Evolutionary conservation across 2,888 invertebrate genomes (phyloP).

Genomic region (Melanotus villosus): DNA sequence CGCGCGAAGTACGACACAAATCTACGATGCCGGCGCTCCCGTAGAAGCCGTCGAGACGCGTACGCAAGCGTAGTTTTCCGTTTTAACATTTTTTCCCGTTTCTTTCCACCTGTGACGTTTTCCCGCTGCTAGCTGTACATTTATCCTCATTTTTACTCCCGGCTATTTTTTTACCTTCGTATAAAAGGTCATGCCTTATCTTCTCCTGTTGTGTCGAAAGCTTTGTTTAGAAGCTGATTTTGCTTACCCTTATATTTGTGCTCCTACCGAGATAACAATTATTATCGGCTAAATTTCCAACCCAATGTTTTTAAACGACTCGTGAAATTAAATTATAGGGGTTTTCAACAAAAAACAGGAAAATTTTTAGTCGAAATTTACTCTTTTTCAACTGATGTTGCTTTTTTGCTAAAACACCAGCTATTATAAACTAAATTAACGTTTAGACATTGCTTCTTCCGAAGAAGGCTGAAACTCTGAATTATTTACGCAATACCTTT

Average conservation of each 20-base stretch:
- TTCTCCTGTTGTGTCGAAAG: background rate
- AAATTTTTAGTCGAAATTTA: too few relatives aligned
- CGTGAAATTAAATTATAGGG: background rate
- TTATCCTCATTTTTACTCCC: background rate
- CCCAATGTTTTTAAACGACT: background rate
- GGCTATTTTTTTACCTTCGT: too few relatives aligned
- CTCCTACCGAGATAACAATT: background rate
- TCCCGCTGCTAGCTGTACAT: background rate
- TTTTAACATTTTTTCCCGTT: constrained; percentile 22
- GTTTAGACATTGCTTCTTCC: too few relatives aligned
- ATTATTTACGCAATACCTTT: too few relatives aligned
- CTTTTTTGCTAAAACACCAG: too few relatives aligned
- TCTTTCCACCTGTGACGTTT: background rate
- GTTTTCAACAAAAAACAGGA: background rate
- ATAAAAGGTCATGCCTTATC: background rate
- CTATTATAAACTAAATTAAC: too few relatives aligned
- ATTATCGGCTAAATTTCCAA: background rate
- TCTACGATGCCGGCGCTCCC: constrained; percentile 31
- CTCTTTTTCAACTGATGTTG: too few relatives aligned
- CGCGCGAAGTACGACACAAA: constrained; percentile 19
- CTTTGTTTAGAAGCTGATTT: background rate
- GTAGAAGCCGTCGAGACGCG: constrained; percentile 38
- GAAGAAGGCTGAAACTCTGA: too few relatives aligned
- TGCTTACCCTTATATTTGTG: background rate
- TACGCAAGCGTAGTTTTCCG: constrained; percentile 46